These are phyloP conservation scores for Lytechinus pictus DNA, from an alignment of 35 echinoderm and acorn worm species.

Conservation along the genomic window DNA sequence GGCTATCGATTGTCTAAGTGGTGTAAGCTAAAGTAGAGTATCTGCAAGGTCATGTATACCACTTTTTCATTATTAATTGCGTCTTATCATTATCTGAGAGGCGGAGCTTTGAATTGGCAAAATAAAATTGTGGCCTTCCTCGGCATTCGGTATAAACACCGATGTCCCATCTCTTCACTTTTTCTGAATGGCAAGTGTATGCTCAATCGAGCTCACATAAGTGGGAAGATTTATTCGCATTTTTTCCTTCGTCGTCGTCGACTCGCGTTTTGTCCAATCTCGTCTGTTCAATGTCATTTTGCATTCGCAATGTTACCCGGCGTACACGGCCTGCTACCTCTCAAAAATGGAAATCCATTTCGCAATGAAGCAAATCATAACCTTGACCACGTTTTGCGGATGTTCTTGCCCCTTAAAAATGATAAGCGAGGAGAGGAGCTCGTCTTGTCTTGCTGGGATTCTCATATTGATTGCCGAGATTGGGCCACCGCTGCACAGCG, in stretches of 20 bases:
- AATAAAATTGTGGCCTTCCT: neutral
- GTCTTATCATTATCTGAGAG: neutral
- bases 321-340: conserved; percentile 31
- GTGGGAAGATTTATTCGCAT: neutral
- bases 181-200: conserved; percentile 12
- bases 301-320: neutral
- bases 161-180: neutral
- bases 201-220: neutral
- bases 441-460: neutral
- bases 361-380: conserved; percentile 21
- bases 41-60: neutral
- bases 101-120: neutral
- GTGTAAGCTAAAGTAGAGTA: neutral
- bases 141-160: neutral
- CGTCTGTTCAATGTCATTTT: conserved; percentile 27
- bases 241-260: neutral
- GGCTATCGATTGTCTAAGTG: conserved; percentile 56
- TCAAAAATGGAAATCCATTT: conserved; percentile 41
- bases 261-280: neutral
- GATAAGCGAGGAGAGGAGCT: neutral
- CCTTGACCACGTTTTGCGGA: conserved; percentile 43
- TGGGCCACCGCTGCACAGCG: neutral
- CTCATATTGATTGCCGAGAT: neutral
- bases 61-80: neutral
- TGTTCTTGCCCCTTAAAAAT: neutral